Evolutionary conservation across 2,797 vertebrate genomes (phyloP), one percentile per base, ranked within the genome.

Genomic region (Neostethus bicornis): DNA sequence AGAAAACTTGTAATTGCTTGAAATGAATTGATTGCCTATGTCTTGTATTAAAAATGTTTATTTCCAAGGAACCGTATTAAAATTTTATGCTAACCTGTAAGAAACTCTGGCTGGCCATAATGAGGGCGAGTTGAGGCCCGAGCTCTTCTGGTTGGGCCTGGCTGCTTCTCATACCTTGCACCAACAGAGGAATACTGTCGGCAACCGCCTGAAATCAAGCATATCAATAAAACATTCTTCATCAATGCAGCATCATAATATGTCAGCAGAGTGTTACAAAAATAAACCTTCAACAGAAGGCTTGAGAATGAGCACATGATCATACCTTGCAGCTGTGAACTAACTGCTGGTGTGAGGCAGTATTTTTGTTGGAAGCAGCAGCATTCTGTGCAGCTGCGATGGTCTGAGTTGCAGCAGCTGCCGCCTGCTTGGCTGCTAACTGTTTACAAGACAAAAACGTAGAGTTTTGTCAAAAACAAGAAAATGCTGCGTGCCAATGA

Each of bases 371-470:
- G 65, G 97, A 98, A 53, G 94, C 85, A 0, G 97, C 96, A 7
- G 97, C 96, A 7, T 99, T 98, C 87, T 99, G 97, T 25, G 96
- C 96, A 54, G 97, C 97, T 5, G 97, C 97, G 1, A 99, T 99
- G 52, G 96, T 98, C 85, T 99, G 97, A 0, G 97, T 99, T 14
- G 97, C 95, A 3, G 97, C 95, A 3, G 97, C 97, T 0, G 97
- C 97, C 1, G 97, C 97, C 83, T 99, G 97, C 69, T 99, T 99
- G 12, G 97, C 96, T 12, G 97, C 97, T 52, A 96, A 93, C 97
- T 98, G 80, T 79, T 74, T 24, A 69, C 49, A 45, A 68, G 60
- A 83, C n/a, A 62, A 41, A 74, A 73, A 81, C 38, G 26, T n/a
- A 77, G 67, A 70, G 53, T 64, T 74, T 61, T 58, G 31, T 39